phyloP scores from a whole-genome alignment of 2,113 vertebrate genomes.

The Xyrauchen texanus region DNA sequence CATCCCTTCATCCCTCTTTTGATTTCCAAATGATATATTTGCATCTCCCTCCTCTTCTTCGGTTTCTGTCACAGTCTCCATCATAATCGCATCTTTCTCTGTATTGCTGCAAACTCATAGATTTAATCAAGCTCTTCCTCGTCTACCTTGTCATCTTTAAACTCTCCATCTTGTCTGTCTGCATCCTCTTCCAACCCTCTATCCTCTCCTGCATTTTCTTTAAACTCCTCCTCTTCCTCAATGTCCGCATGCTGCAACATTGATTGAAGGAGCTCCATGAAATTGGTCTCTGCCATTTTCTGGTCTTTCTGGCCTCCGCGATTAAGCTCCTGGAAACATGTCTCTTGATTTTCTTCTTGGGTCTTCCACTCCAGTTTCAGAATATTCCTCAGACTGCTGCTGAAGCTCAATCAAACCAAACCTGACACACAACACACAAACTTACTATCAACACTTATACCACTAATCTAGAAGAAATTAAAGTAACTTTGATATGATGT shows the following conservation, averaged over 20 bases:
- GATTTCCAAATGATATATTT: slow-evolving; percentile 30
- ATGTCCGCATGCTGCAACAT: slow-evolving; percentile 84
- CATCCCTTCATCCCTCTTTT: not conserved
- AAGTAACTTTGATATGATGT: no score
- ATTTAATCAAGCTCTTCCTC: slow-evolving; percentile 92
- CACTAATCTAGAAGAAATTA: no score
- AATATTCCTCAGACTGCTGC: slow-evolving; percentile 68
- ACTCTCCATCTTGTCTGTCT: slow-evolving; percentile 47
- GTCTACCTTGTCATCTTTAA: slow-evolving; percentile 74
- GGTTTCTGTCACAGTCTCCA: slow-evolving; percentile 22
- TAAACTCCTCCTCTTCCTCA: slow-evolving; percentile 55
- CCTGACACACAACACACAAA: slow-evolving; percentile 64
- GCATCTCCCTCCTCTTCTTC: slow-evolving; percentile 45
- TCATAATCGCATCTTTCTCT: slow-evolving; percentile 68
- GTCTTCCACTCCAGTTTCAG: slow-evolving; percentile 27
- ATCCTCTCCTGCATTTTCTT: slow-evolving; percentile 24
- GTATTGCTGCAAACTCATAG: slow-evolving; percentile 90
- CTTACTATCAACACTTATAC: not conserved
- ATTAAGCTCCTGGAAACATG: slow-evolving; percentile 46
- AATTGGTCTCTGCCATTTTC: slow-evolving; percentile 70
- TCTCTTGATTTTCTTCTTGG: slow-evolving; percentile 47
- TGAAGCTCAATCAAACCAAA: slow-evolving; percentile 81
- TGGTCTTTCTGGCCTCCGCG: slow-evolving; percentile 59
- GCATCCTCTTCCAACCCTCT: not conserved
- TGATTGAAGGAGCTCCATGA: slow-evolving; percentile 84